Percentiles rank a stretch among this genome's conserved stretches.
phyloP scores from a whole-genome alignment of 2,797 vertebrate genomes.

The Sebastes vulpes region DNA sequence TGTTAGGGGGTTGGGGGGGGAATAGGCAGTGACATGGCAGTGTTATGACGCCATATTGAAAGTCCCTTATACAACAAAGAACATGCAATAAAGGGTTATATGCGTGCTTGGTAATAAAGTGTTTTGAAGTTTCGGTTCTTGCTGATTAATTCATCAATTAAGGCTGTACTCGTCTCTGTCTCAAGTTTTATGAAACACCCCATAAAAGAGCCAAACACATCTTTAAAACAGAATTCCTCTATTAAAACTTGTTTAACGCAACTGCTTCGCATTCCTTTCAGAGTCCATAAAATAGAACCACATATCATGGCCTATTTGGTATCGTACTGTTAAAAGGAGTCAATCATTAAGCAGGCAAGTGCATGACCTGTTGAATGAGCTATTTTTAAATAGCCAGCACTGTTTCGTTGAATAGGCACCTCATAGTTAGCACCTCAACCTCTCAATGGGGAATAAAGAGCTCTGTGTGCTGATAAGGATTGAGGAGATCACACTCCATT shows the following conservation, averaged over 20 bases:
- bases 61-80: slow-evolving; percentile 50
- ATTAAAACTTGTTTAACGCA: slow-evolving; percentile 64
- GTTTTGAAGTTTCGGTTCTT: slow-evolving; percentile 69
- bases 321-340: slow-evolving; percentile 47
- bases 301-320: slow-evolving; percentile 60
- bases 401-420: neutral
- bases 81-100: slow-evolving; percentile 43
- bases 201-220: slow-evolving; percentile 68
- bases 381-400: slow-evolving; percentile 32
- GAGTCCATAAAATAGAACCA: slow-evolving; percentile 56
- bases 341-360: slow-evolving; percentile 43
- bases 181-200: slow-evolving; percentile 79
- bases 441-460: slow-evolving; percentile 10
- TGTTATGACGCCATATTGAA: slow-evolving; percentile 38
- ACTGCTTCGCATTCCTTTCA: slow-evolving; percentile 53
- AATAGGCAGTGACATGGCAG: slow-evolving; percentile 17
- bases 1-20: neutral
- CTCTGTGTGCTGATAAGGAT: slow-evolving; percentile 32
- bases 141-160: slow-evolving; percentile 71
- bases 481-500: slow-evolving; percentile 9
- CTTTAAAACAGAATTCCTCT: slow-evolving; percentile 59
- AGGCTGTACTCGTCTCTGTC: slow-evolving; percentile 42
- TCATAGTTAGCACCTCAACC: neutral
- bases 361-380: slow-evolving; percentile 29
- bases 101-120: slow-evolving; percentile 38